These are phyloP conservation scores for Psylliodes chrysocephalus DNA, from an alignment of 2,888 invertebrate genomes.

Conservation along the genomic window DNA sequence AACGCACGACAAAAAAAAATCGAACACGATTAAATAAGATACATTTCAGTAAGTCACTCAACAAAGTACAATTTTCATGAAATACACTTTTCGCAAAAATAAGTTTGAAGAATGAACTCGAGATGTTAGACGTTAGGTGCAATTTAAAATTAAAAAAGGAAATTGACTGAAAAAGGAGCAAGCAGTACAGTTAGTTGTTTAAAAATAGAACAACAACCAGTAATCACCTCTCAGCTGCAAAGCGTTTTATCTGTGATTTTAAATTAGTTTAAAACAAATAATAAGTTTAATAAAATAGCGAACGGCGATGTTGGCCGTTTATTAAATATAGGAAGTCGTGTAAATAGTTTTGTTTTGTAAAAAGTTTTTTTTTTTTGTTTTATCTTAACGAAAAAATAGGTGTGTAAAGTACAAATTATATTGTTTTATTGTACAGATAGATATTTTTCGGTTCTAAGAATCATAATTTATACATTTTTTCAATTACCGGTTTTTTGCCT, in stretches of 20 bases:
- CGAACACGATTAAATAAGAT: too few species aligned
- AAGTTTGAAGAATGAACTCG: too few species aligned
- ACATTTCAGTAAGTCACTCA: too few species aligned
- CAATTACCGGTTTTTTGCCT: background rate
- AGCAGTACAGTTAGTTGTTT: background rate
- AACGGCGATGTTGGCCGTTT: conserved; percentile 3
- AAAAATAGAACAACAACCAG: background rate
- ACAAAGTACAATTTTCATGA: too few species aligned
- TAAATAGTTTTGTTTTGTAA: conserved; percentile 18
- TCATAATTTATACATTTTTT: background rate
- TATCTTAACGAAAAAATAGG: background rate
- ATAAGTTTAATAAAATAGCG: conserved; percentile 2
- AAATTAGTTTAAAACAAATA: too few species aligned
- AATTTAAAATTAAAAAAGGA: background rate
- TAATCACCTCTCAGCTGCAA: conserved; percentile 11
- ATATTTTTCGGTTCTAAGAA: background rate
- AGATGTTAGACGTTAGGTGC: background rate
- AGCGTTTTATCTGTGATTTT: conserved; percentile 29
- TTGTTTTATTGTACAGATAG: background rate
- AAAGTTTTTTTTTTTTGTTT: conserved; percentile 6
- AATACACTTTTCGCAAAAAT: too few species aligned
- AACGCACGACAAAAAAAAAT: too few species aligned
- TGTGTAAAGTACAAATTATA: conserved; percentile 14
- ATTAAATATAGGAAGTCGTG: background rate
- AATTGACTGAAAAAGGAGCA: background rate